Base-by-base conservation (phyloP, 2,888 invertebrate species). In the Stenichneumon culpator region DNA sequence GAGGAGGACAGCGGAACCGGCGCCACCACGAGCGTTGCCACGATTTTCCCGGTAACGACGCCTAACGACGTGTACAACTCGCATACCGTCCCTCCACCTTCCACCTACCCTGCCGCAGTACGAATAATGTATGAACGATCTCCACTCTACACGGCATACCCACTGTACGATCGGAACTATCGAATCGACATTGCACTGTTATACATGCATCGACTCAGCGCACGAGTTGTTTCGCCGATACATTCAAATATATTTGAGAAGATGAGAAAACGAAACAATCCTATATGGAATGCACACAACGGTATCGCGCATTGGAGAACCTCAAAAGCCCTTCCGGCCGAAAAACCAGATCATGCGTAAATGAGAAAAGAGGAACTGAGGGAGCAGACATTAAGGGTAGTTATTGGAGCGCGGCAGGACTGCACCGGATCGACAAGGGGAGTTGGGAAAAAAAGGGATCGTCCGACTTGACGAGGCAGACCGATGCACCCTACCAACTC, bases 391-490 rank as follows among this genome's bases (percentile, higher is more conserved):
- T 63, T 32, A 16, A 54, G 63, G 32, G 16, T 63, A 63, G 63
- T 63, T 28, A 16, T 63, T 32, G 28, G 63, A 32, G n/a, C 63
- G 63, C 25, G 63, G 32, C 28, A 81, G 86, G n/a, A 63, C 63
- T 63, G 16, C 16, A 28, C 5, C 16, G 63, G 60, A 28, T 32
- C 2, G 86, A 83, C 74, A 74, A 32, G 47, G 82, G 28, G 57
- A 63, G 83, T 52, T 87, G 85, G 57, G 25, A 88, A 90, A 89
- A 88, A 86, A 80, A 83, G 84, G 79, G 65, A 19, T 68, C 22
- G 36, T 60, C 28, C 22, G 67, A 11, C 60, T 22, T 68, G 60
- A 47, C 60, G 47, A 60, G 67, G 72, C 78, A 81, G 84, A 77
- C 75, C 70, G 19, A 68, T 73, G 73, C 57, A 57, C 60, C 28